Conservation (phyloP, 2,113 vertebrate genomes). For the Lophochroa leadbeateri region DNA sequence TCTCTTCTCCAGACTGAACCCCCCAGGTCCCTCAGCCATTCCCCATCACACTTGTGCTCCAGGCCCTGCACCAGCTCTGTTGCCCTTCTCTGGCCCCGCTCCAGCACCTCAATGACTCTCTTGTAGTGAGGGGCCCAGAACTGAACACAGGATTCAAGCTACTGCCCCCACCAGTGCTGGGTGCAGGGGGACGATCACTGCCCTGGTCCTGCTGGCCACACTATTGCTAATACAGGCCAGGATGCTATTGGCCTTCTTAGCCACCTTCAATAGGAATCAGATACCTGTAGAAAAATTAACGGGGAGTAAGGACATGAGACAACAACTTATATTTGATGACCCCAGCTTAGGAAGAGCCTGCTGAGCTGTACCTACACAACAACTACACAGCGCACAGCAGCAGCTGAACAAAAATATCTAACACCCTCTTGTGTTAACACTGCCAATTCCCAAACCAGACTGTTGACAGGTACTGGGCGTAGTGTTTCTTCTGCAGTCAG, state of each 20-base stretch:
- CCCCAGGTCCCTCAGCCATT: neutral
- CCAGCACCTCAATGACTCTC: neutral
- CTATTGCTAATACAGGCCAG: accelerated
- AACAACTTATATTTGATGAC: neutral
- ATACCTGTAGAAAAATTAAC: neutral
- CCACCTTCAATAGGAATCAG: neutral
- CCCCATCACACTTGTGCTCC: neutral
- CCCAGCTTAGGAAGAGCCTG: neutral
- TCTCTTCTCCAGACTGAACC: neutral
- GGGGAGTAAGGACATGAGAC: neutral
- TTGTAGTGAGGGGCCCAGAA: neutral
- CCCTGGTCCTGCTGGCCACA: neutral
- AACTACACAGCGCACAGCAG: neutral
- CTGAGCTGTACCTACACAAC: neutral
- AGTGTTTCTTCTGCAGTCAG: neutral
- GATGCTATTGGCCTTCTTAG: neutral
- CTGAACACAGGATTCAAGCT: accelerated
- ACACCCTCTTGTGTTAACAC: neutral
- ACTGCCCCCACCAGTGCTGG: neutral
- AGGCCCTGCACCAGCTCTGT: accelerated
- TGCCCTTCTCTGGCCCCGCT: accelerated
- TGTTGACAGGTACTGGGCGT: neutral
- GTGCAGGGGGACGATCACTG: neutral
- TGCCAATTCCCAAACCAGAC: neutral
- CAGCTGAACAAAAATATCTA: neutral